Conservation (phyloP, 2,888 invertebrate genomes). For the Lordiphosa fenestrarum region DNA sequence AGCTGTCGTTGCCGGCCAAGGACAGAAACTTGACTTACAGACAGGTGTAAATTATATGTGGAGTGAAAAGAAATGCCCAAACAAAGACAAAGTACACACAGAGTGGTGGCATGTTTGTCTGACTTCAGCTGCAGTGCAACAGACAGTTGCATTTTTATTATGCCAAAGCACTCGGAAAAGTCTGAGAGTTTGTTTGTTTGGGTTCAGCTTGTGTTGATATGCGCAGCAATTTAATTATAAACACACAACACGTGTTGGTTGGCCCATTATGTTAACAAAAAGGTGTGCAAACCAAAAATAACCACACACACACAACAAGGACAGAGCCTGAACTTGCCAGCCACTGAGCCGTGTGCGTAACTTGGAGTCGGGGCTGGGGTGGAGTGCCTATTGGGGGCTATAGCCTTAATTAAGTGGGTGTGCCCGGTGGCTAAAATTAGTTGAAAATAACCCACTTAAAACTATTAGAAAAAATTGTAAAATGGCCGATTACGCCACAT, state of each 20-base stretch:
- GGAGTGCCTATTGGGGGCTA: conserved; percentile 6
- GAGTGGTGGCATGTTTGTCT: conserved; percentile 16
- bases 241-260: conserved; percentile 61
- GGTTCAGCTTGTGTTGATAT: conserved; percentile 30
- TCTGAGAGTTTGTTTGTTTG: conserved; percentile 7
- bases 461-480: conserved; percentile 56
- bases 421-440: conserved; percentile 5
- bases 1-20: conserved; percentile 44
- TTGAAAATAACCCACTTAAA: conserved; percentile 31
- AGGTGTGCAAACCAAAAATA: conserved; percentile 63
- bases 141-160: conserved; percentile 66
- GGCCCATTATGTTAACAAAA: conserved; percentile 36
- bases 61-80: conserved; percentile 41
- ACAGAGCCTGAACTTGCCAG: conserved; percentile 24
- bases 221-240: conserved; percentile 66
- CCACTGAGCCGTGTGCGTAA: conserved; percentile 31
- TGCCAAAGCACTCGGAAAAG: conserved; percentile 46
- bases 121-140: conserved; percentile 15
- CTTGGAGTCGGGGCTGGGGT: conserved; percentile 11
- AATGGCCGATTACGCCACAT: conserved; percentile 55
- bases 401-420: conserved; percentile 26
- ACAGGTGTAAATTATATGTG: conserved; percentile 67
- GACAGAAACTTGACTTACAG: conserved; percentile 56
- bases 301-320: conserved; percentile 14
- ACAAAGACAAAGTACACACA: conserved; percentile 15